phyloP scores from a whole-genome alignment of 1,140 invertebrate genomes.

The Thereuonema tuberculata region DNA sequence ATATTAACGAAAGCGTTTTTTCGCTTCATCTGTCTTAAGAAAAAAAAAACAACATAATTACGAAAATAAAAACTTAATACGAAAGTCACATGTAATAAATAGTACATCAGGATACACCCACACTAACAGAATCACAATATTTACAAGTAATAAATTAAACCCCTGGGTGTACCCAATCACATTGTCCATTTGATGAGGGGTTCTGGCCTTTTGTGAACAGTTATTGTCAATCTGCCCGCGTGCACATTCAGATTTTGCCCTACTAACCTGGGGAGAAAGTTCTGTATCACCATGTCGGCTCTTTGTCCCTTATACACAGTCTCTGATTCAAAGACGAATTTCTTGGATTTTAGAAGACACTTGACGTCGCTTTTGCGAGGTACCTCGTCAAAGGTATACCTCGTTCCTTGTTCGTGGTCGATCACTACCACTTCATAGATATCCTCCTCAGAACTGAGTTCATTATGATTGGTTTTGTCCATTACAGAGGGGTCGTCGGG shows the following conservation, averaged over 20 bases:
- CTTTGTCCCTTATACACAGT: slow-evolving; percentile 27
- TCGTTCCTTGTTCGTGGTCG: background rate
- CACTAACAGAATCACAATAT: no score
- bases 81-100: no score
- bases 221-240: slow-evolving; percentile 18
- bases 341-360: slow-evolving; percentile 12
- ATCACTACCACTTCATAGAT: slow-evolving; percentile 4
- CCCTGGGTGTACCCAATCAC: no score
- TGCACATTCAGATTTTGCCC: slow-evolving; percentile 22
- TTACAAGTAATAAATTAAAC: no score
- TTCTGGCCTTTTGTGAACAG: no score
- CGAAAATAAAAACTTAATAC: no score
- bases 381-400: background rate
- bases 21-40: no score
- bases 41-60: no score
- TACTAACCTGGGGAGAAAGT: slow-evolving; percentile 20
- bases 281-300: slow-evolving; percentile 28
- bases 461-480: background rate
- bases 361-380: background rate
- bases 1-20: no score
- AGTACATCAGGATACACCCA: no score
- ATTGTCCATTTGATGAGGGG: no score
- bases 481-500: background rate
- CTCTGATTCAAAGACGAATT: slow-evolving; percentile 24
- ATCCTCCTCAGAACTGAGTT: background rate